phyloP scores from a whole-genome alignment of 2,888 invertebrate species.

The Coelopa pilipes region DNA sequence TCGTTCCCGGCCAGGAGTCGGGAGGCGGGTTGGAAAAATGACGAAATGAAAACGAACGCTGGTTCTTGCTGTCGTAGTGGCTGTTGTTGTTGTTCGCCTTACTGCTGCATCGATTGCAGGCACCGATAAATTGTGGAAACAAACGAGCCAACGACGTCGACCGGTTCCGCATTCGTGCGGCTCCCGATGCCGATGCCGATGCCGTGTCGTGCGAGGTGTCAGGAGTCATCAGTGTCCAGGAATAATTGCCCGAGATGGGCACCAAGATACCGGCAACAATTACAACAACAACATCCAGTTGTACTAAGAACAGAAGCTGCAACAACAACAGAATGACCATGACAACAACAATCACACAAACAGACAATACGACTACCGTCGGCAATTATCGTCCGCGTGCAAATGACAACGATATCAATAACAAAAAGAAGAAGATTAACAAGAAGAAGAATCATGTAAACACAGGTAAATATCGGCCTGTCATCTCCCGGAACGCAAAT shows the following conservation, averaged over 20 bases:
- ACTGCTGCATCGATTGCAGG: neutral
- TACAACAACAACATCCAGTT: conserved; percentile 2
- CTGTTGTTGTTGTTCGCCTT: too few species aligned
- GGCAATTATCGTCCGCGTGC: too few species aligned
- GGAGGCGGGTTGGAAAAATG: too few species aligned
- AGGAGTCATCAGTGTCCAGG: too few species aligned
- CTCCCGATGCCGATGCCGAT: too few species aligned
- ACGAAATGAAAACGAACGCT: too few species aligned
- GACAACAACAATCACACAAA: neutral
- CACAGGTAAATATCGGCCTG: neutral
- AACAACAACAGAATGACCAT: neutral
- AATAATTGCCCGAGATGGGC: neutral
- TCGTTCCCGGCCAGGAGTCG: too few species aligned
- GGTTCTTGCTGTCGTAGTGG: too few species aligned
- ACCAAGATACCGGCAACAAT: neutral
- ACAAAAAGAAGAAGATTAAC: neutral
- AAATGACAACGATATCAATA: neutral
- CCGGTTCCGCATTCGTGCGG: too few species aligned
- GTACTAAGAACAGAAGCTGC: neutral
- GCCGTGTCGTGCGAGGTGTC: too few species aligned
- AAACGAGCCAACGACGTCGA: neutral
- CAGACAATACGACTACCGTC: neutral
- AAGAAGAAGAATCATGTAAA: neutral
- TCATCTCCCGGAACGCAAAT: too few species aligned
- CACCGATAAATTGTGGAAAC: neutral